These are phyloP conservation scores for Drosophila kurseongensis DNA, from an alignment of 1,140 invertebrate species.

Conservation along the genomic window DNA sequence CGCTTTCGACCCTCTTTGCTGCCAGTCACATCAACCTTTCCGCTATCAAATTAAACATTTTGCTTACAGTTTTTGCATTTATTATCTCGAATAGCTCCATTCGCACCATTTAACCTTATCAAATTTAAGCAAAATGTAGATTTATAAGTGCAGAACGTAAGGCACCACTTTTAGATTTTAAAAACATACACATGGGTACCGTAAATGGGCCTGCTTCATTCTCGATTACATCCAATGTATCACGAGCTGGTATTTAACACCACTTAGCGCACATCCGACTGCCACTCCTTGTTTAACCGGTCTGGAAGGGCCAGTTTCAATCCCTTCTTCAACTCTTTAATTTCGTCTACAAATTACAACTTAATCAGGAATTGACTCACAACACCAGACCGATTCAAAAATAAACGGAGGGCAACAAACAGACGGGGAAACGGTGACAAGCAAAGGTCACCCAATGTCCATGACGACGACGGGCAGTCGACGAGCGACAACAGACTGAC, in stretches of 20 bases:
- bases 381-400: constrained; percentile 60
- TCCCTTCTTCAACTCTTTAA: constrained; percentile 45
- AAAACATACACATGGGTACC: not conserved
- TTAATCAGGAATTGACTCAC: constrained; percentile 78
- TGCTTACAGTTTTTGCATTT: not conserved
- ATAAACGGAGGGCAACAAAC: constrained; percentile 13
- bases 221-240: not conserved
- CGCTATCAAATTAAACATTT: constrained; percentile 9
- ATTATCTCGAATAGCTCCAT: not conserved
- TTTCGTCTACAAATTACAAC: constrained; percentile 73
- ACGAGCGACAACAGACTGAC: constrained; percentile 54
- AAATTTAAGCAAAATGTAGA: too few species aligned
- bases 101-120: not conserved
- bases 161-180: not conserved
- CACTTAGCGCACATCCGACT: constrained; percentile 20
- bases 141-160: too few species aligned
- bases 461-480: constrained; percentile 53
- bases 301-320: constrained; percentile 4
- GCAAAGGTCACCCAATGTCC: constrained; percentile 79
- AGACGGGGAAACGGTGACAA: constrained; percentile 41
- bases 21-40: not conserved
- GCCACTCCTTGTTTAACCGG: constrained; percentile 14
- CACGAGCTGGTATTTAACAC: constrained; percentile 29
- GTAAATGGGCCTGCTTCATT: not conserved
- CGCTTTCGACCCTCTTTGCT: not conserved